phyloP scores from a whole-genome alignment of 2,888 invertebrate species.

The Cabera pusaria region DNA sequence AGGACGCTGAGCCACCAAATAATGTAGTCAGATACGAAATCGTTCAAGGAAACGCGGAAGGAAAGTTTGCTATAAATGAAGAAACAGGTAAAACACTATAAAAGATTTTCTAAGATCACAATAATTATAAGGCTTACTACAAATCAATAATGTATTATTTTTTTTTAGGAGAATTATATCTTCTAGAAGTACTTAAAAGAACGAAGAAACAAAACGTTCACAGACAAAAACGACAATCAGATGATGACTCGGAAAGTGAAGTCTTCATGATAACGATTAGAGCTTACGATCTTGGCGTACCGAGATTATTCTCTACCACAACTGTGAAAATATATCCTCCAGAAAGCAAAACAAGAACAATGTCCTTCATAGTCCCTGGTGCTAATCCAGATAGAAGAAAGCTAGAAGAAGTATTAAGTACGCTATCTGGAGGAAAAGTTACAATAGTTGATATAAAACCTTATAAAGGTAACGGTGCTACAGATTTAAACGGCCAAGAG shows the following conservation, averaged over 20 bases:
- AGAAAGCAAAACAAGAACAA: slow-evolving; percentile 88
- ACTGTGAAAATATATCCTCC: slow-evolving; percentile 91
- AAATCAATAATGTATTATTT: slow-evolving; percentile 1
- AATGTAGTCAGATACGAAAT: slow-evolving; percentile 94
- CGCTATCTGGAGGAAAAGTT: slow-evolving; percentile 91
- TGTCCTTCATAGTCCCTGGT: slow-evolving; percentile 92
- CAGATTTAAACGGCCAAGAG: slow-evolving; percentile 75
- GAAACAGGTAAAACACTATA: slow-evolving; percentile 83
- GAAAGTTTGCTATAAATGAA: slow-evolving; percentile 89
- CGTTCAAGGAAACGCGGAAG: slow-evolving; percentile 88
- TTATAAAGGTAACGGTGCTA: slow-evolving; percentile 83
- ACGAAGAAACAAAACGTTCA: slow-evolving; percentile 64
- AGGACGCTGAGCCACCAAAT: slow-evolving; percentile 92
- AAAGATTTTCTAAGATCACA: no score
- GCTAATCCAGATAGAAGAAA: slow-evolving; percentile 88
- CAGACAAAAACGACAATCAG: slow-evolving; percentile 75
- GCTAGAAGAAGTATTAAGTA: slow-evolving; percentile 89
- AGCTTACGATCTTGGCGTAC: slow-evolving; percentile 93
- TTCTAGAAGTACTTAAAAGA: slow-evolving; percentile 80
- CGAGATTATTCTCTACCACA: slow-evolving; percentile 88
- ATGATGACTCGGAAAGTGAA: slow-evolving; percentile 69
- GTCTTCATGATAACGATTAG: slow-evolving; percentile 88
- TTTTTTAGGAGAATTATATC: slow-evolving; percentile 84
- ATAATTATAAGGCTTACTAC: background rate
- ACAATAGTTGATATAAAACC: slow-evolving; percentile 89